A percentile compares a stretch with the other conserved stretches of the same genome.
These are phyloP conservation scores for Cololabis saira DNA, from an alignment of 2,113 vertebrate genomes.

Conservation along the genomic window DNA sequence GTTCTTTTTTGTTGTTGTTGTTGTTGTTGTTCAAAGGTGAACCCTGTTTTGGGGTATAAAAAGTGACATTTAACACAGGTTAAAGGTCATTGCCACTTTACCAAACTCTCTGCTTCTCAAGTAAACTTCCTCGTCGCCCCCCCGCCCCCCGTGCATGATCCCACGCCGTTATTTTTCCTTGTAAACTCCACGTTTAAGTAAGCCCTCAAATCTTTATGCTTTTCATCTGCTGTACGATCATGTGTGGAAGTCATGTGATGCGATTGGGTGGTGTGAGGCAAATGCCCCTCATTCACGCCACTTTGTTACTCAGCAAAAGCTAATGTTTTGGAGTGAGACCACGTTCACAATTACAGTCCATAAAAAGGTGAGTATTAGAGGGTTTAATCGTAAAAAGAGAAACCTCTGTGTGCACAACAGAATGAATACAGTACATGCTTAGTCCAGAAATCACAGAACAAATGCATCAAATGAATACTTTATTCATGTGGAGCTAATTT, in stretches of 20 bases:
- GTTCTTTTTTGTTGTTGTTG: neutral
- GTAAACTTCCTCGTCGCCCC: conserved; percentile 25
- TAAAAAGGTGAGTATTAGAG: conserved; percentile 73
- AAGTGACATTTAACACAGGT: neutral
- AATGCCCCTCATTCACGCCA: conserved; percentile 67
- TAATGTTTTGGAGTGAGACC: conserved; percentile 53
- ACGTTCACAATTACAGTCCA: conserved; percentile 67
- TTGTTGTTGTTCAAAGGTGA: neutral
- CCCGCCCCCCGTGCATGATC: neutral
- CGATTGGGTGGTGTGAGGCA: conserved; percentile 71
- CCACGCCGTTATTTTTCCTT: conserved; percentile 8
- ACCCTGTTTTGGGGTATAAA: neutral
- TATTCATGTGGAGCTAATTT: conserved; percentile 79
- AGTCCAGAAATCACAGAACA: conserved; percentile 68
- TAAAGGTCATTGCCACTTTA: conserved; percentile 42
- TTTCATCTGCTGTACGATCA: conserved; percentile 61
- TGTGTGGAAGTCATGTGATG: conserved; percentile 44
- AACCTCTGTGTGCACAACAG: conserved; percentile 32
- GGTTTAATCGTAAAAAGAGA: conserved; percentile 59
- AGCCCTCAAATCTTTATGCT: conserved; percentile 56
- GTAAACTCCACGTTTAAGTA: conserved; percentile 28
- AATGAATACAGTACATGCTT: conserved; percentile 46
- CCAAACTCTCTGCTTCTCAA: conserved; percentile 17
- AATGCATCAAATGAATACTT: conserved; percentile 75
- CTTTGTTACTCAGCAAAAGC: conserved; percentile 81